These are phyloP conservation scores for Anthopleura xanthogrammica DNA, from an alignment of 92 coral and sea anemone species.

Conservation along the genomic window DNA sequence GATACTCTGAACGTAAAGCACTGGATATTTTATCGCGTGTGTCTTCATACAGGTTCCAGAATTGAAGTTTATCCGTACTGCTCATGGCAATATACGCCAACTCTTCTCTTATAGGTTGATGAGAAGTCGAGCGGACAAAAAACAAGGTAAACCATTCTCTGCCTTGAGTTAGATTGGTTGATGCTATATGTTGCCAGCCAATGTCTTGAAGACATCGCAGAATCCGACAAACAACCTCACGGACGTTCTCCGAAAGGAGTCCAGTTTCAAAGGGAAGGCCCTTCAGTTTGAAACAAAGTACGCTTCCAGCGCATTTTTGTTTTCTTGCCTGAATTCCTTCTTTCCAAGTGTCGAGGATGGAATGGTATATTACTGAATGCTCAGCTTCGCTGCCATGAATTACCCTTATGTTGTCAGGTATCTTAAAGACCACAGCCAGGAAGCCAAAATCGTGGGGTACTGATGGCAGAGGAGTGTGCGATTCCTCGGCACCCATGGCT, in stretches of 20 bases:
- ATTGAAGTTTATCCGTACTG: conserved; percentile 17
- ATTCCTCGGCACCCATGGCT: conserved; percentile 29
- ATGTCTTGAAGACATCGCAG: conserved; percentile 4
- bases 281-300: conserved; percentile 10
- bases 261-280: conserved; percentile 34
- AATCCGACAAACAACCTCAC: conserved; percentile 21
- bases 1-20: neutral
- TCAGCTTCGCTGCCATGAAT: conserved; percentile 17
- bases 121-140: neutral
- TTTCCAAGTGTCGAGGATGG: conserved; percentile 7
- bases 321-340: conserved; percentile 8
- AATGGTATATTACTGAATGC: neutral
- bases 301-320: conserved; percentile 7
- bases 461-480: neutral
- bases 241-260: neutral
- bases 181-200: conserved; percentile 17
- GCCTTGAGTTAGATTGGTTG: conserved; percentile 6
- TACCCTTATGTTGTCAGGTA: conserved; percentile 5
- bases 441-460: neutral
- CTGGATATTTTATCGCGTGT: neutral
- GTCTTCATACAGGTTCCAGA: neutral
- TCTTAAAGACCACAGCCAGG: conserved; percentile 19
- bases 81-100: conserved; percentile 19
- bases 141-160: conserved; percentile 12
- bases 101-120: neutral